Base-by-base conservation (phyloP, 2,888 invertebrate genomes). In the Clusia tigrina region DNA sequence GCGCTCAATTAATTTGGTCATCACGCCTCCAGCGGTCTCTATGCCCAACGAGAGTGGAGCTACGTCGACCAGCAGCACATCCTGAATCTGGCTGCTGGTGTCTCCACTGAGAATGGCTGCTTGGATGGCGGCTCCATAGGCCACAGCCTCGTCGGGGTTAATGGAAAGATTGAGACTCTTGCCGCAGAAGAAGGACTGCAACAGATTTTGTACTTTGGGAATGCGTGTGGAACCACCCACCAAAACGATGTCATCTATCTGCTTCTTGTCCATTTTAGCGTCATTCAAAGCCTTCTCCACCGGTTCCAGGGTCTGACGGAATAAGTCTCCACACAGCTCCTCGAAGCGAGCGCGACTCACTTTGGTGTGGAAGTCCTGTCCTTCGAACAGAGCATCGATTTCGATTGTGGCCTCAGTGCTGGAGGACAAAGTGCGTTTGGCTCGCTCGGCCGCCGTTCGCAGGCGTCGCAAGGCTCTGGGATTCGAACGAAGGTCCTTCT, bases 201-300 rank as follows among this genome's bases (percentile, higher is more conserved):
- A 84, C 68, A 93, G 80, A 65, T 84, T 89, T 82, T 92, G 92
- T 42, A 93, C 88, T 79, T 92, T 92, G 0, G 92, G 93, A 61
- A 93, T 92, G 64, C 92, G 87, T 0, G 90, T 92, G 0, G 92
- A 92, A 22, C 92, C 94, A 15, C 94, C 93, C 38, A 93, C 93
- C 26, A 94, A 85, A 0, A 94, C 93, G 2, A 94, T 89, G 72
- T 93, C 92, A 77, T 93, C 88, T 66, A 93, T 91, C 67, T 88
- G 86, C 38, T 86, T 84, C 78, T 93, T 93, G 82, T 92, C 92
- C 83, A 93, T 83, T 77, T 92, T 91, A 0, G 93, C 92, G 77
- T 93, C 93, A 55, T 86, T 86, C 23, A 94, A 83, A 0, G 93
- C 91, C 73, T 91, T 90, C 76, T 93, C 91, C 0, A 94, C 92